phyloP scores from a whole-genome alignment of 1,140 invertebrate genomes.

The Cardiocondyla obscurior region DNA sequence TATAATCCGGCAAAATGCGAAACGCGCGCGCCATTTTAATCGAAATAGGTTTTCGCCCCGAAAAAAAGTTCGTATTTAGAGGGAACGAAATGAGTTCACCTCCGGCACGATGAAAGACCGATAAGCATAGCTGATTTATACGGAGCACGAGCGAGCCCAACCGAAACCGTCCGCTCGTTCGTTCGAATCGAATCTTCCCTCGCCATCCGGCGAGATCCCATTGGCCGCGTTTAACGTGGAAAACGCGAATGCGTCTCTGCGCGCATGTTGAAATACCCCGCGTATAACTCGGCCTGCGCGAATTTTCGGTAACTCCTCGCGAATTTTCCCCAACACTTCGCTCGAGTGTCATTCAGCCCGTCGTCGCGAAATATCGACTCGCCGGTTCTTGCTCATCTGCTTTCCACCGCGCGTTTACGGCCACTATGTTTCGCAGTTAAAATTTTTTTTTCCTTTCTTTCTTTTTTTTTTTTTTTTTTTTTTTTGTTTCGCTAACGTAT shows the following conservation, averaged over 20 bases:
- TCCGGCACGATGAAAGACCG: conserved; percentile 83
- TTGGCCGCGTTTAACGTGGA: conserved; percentile 56
- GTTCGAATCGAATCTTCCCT: conserved; percentile 71
- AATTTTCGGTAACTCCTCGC: background rate
- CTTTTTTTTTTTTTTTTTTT: background rate
- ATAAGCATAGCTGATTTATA: conserved; percentile 83
- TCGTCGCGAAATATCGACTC: background rate
- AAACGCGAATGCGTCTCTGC: conserved; percentile 36
- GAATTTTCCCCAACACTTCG: background rate
- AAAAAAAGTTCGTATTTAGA: conserved; percentile 84
- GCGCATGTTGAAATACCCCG: conserved; percentile 33
- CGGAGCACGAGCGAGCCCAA: conserved; percentile 75
- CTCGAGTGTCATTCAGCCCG: background rate
- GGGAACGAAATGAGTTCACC: conserved; percentile 84
- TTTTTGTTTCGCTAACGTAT: background rate
- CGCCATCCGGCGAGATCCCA: conserved; percentile 55
- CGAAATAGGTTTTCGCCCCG: conserved; percentile 83
- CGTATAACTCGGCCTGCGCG: background rate
- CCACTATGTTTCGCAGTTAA: background rate
- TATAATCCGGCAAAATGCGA: conserved; percentile 79
- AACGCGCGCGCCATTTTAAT: conserved; percentile 81
- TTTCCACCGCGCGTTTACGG: background rate
- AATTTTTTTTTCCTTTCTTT: background rate
- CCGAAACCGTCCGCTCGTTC: conserved; percentile 76
- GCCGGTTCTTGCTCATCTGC: background rate